phyloP scores from a whole-genome alignment of 2,888 invertebrate genomes.

The Oxycera nigricornis region DNA sequence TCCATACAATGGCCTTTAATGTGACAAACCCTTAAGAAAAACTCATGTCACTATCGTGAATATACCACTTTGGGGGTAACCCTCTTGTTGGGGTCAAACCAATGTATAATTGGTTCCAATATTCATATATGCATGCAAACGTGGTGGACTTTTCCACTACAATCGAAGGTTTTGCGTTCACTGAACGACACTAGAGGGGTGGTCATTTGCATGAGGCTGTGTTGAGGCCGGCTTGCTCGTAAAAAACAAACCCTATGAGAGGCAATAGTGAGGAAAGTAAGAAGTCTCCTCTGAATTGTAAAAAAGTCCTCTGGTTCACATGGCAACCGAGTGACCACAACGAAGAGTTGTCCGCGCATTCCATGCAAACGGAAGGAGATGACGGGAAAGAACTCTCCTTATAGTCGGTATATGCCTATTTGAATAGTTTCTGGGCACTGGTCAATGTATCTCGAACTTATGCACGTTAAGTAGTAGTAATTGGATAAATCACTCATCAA shows the following conservation, averaged over 20 bases:
- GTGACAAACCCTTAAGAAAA: background rate
- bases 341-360: constrained; percentile 33
- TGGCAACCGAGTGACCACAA: constrained; percentile 24
- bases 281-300: background rate
- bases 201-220: constrained; percentile 30
- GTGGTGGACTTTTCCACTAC: constrained; percentile 30
- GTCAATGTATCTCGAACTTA: background rate
- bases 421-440: background rate
- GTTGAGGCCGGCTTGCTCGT: background rate
- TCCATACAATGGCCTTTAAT: constrained; percentile 13
- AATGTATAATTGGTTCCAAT: constrained; percentile 24
- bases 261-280: background rate
- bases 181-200: constrained; percentile 2
- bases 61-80: background rate
- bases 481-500: too few species aligned
- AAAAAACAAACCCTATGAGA: background rate
- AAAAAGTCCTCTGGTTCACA: constrained; percentile 13
- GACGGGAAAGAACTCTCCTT: background rate
- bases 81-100: constrained; percentile 10
- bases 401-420: background rate
- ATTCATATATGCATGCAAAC: constrained; percentile 33
- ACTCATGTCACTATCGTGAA: constrained; percentile 26
- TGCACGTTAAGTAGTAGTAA: background rate
- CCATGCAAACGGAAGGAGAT: background rate
- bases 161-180: constrained; percentile 1